phyloP scores from a whole-genome alignment of 2,113 vertebrate species.

The Charina bottae region DNA sequence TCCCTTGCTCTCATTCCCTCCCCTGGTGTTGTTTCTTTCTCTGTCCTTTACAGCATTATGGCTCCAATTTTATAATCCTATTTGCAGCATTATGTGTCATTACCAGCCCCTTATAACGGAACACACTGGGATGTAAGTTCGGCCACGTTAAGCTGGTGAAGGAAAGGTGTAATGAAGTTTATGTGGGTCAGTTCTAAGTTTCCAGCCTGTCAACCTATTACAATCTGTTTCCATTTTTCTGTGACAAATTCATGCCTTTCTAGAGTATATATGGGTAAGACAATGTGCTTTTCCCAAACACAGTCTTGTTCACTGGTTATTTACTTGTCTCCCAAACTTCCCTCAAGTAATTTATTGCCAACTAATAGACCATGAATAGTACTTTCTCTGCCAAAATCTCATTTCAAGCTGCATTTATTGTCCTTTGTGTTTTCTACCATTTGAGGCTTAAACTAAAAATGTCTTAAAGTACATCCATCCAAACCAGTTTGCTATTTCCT shows the following conservation, averaged over 20 bases:
- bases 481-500: constrained; percentile 1
- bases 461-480: constrained; percentile 7
- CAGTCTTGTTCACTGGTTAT: constrained; percentile 11
- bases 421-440: constrained; percentile 15
- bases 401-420: constrained; percentile 15
- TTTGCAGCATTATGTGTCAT: neutral
- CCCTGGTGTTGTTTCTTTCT: neutral
- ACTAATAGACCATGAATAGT: constrained; percentile 25
- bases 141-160: neutral
- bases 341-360: constrained; percentile 24
- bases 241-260: neutral
- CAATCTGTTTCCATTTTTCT: neutral
- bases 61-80: neutral
- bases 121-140: neutral
- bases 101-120: neutral
- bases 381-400: constrained; percentile 16
- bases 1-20: neutral
- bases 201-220: neutral
- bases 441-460: constrained; percentile 8
- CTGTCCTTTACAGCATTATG: neutral
- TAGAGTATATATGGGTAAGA: neutral
- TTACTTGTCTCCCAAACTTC: neutral
- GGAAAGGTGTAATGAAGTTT: neutral
- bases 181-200: neutral
- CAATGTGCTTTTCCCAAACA: neutral